Percentiles rank a stretch among this genome's conserved stretches.
These are phyloP conservation scores for Melitaea cinxia DNA, from an alignment of 1,140 invertebrate species.

Conservation along the genomic window DNA sequence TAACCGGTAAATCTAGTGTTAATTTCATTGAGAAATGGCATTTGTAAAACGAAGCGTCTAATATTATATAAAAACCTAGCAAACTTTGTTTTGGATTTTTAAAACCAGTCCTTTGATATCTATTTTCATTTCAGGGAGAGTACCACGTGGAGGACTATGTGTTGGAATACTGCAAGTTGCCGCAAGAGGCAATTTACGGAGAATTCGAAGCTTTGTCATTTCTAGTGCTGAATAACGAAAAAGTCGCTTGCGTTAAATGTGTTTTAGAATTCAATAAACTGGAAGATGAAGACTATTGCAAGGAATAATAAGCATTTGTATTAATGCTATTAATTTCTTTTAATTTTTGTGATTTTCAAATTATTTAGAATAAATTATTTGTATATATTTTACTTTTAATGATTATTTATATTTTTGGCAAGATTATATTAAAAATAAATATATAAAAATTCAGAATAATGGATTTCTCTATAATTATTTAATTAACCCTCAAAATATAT, in stretches of 20 bases:
- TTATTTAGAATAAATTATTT: neutral
- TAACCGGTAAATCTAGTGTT: too few relatives aligned
- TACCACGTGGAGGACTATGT: constrained; percentile 52
- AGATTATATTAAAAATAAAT: too few relatives aligned
- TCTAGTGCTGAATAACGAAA: constrained; percentile 35
- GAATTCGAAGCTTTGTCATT: constrained; percentile 47
- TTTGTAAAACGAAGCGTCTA: too few relatives aligned
- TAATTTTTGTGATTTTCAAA: neutral
- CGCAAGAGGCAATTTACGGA: constrained; percentile 52
- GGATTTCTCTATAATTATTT: too few relatives aligned
- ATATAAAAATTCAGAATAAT: too few relatives aligned
- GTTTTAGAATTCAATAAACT: constrained; percentile 42
- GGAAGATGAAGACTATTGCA: constrained; percentile 43
- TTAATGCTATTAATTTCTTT: neutral
- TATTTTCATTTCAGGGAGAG: constrained; percentile 50
- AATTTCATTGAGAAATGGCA: too few relatives aligned
- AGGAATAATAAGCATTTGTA: constrained; percentile 3
- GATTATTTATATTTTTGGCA: too few relatives aligned
- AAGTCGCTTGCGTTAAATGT: constrained; percentile 43
- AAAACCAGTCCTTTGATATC: too few relatives aligned
- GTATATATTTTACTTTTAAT: too few relatives aligned
- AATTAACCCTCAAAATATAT: too few relatives aligned
- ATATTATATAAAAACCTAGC: too few relatives aligned
- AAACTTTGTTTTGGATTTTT: too few relatives aligned
- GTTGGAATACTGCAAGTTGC: constrained; percentile 59